A percentile compares a stretch with the other conserved stretches of the same genome.
Evolutionary conservation across 2,888 invertebrate species (phyloP).

Genomic region (Synanthedon formicaeformis): DNA sequence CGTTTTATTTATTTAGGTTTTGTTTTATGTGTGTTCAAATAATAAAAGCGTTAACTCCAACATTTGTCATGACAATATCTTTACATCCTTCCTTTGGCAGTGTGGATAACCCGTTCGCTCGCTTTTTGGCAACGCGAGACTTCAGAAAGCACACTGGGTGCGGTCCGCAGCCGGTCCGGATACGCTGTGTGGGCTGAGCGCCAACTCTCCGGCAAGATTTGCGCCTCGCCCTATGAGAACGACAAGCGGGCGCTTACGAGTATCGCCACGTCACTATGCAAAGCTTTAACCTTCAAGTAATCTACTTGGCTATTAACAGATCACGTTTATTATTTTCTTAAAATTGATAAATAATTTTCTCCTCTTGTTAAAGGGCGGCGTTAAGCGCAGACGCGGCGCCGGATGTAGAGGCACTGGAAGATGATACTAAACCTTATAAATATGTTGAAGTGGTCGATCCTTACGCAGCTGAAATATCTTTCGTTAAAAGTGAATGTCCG

Average conservation of each 20-base stretch:
- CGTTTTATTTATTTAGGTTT: not conserved
- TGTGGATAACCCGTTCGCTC: conserved; percentile 80
- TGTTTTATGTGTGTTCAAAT: too few relatives aligned
- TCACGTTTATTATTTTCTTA: not conserved
- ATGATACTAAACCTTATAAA: conserved; percentile 57
- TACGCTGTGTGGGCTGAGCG: conserved; percentile 88
- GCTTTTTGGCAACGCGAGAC: conserved; percentile 73
- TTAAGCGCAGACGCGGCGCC: conserved; percentile 77
- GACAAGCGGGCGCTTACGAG: conserved; percentile 74
- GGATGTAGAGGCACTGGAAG: conserved; percentile 69
- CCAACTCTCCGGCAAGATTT: conserved; percentile 83
- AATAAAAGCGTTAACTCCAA: too few relatives aligned
- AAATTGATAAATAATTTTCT: conserved; percentile 2
- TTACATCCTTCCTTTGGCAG: not conserved
- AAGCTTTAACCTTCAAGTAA: conserved; percentile 81
- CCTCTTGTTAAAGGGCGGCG: conserved; percentile 69
- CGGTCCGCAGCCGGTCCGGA: conserved; percentile 80
- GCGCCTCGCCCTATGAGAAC: conserved; percentile 81
- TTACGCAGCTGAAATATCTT: conserved; percentile 82
- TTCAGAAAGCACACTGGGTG: conserved; percentile 76
- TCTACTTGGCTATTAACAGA: conserved; percentile 3
- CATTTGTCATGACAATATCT: not conserved
- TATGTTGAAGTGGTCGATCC: conserved; percentile 89
- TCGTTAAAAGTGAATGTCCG: conserved; percentile 81
- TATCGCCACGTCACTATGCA: conserved; percentile 83